phyloP scores from a whole-genome alignment of 2,888 invertebrate species.

The Scaeva pyrastri region DNA sequence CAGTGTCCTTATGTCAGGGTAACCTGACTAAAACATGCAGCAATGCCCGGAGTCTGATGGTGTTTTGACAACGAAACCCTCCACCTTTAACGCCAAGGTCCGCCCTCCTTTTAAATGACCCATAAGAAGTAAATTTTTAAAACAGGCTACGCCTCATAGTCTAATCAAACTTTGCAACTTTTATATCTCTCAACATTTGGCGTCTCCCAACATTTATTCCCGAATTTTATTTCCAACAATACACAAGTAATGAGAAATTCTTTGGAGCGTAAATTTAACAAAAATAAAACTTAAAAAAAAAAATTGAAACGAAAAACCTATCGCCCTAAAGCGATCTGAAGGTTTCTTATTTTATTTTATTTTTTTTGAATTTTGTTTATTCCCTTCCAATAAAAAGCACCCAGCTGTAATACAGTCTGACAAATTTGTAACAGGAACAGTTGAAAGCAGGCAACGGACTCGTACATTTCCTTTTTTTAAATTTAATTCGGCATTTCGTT shows the following conservation, averaged over 20 bases:
- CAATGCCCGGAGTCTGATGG: no score
- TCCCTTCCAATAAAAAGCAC: conserved; percentile 12
- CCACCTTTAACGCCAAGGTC: no score
- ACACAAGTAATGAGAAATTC: conserved; percentile 21
- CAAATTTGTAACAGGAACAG: conserved; percentile 22
- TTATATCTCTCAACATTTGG: conserved; percentile 45
- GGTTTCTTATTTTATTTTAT: neutral
- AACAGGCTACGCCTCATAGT: neutral
- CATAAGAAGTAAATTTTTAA: no score
- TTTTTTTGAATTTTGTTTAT: neutral
- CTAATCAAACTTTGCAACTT: conserved; percentile 22
- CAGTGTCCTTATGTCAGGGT: no score
- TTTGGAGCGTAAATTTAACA: conserved; percentile 58
- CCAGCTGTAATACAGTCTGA: conserved; percentile 21
- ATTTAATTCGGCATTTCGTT: conserved; percentile 60
- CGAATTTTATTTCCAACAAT: conserved; percentile 30
- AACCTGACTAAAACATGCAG: no score
- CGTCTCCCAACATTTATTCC: conserved; percentile 33
- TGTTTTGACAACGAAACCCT: no score
- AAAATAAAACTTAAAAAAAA: neutral
- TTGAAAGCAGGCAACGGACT: neutral
- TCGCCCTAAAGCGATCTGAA: conserved; percentile 57
- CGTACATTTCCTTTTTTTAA: neutral
- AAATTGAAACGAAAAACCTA: conserved; percentile 50
- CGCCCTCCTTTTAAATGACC: no score